Conservation (phyloP, 2,797 vertebrate genomes). For the Catharus ustulatus region DNA sequence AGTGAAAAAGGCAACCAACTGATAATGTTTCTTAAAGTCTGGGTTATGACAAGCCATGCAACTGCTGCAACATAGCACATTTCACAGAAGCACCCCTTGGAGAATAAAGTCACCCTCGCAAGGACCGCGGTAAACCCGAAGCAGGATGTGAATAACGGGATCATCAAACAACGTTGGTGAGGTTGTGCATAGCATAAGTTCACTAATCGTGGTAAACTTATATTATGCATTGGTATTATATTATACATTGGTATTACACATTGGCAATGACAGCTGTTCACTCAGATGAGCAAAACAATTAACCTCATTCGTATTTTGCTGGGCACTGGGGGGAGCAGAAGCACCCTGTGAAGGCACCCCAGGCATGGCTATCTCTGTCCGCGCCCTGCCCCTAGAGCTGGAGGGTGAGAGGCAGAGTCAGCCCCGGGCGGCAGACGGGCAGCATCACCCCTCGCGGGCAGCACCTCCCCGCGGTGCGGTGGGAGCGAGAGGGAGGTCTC, state of each 20-base stretch:
- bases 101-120: background rate
- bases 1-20: background rate
- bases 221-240: too few species aligned
- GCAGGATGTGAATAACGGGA: background rate
- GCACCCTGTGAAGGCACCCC: background rate
- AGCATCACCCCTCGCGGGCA: background rate
- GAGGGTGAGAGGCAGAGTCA: background rate
- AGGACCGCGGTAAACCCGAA: background rate
- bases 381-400: background rate
- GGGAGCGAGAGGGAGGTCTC: background rate
- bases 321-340: background rate
- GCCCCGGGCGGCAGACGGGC: background rate
- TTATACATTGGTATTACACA: too few species aligned
- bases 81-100: background rate
- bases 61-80: background rate
- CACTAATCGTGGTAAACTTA: background rate
- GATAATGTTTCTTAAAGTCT: background rate
- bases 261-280: background rate
- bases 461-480: background rate
- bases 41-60: background rate
- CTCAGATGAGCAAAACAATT: background rate
- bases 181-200: background rate
- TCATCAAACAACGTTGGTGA: background rate
- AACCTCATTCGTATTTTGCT: background rate
- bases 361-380: background rate